These are phyloP conservation scores for Drosophila rufa DNA, from an alignment of 1,140 invertebrate species.

Conservation along the genomic window DNA sequence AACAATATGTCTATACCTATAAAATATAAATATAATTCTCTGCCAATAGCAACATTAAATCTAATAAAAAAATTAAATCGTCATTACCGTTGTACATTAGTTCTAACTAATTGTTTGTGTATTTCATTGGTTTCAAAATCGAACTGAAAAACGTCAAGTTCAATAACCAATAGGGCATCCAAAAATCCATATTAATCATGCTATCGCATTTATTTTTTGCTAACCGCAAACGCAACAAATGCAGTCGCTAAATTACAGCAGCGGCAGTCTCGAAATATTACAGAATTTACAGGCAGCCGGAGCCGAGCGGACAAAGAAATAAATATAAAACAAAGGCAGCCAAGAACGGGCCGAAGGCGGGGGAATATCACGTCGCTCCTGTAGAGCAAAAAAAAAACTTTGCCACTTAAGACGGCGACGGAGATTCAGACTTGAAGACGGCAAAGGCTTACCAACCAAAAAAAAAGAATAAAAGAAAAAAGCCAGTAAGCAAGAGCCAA, in stretches of 20 bases:
- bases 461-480: constrained; percentile 7
- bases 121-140: not conserved
- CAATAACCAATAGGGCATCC: not conserved
- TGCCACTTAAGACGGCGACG: constrained; percentile 67
- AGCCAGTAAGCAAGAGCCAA: constrained; percentile 35
- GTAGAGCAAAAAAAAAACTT: constrained; percentile 43
- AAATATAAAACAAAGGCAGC: constrained; percentile 48
- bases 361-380: constrained; percentile 35
- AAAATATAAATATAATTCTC: too few species aligned
- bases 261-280: constrained; percentile 58
- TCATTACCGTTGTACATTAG: too few species aligned
- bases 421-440: constrained; percentile 54
- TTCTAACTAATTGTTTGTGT: too few species aligned
- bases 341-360: not conserved
- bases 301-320: constrained; percentile 13
- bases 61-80: too few species aligned
- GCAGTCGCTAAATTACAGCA: constrained; percentile 70
- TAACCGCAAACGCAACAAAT: constrained; percentile 76
- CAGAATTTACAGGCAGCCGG: constrained; percentile 40
- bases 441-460: constrained; percentile 40
- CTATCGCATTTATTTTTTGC: constrained; percentile 22
- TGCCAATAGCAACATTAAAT: too few species aligned
- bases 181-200: not conserved
- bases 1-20: too few species aligned
- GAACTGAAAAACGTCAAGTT: too few species aligned